Base-by-base conservation (phyloP, 2,113 vertebrate genomes). In the Motacilla tschutschensis region DNA sequence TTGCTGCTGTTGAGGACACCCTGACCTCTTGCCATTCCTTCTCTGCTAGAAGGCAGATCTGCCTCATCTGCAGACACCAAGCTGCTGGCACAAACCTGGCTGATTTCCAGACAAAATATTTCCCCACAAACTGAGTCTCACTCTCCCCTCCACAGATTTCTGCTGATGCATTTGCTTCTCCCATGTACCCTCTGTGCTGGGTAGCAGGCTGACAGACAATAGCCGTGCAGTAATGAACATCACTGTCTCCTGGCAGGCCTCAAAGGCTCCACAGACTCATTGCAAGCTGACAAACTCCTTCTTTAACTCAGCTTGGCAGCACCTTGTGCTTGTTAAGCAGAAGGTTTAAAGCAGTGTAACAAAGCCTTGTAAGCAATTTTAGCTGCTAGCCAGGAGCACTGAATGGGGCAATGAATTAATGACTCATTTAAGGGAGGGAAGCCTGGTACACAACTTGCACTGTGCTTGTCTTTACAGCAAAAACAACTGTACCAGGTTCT, bases 251-350 rank as follows among this genome's bases (percentile, higher is more conserved):
- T 64, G 65, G n/a, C 17, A 33, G 15, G 12, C 46, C 55, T 35
- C 69, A 38, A 67, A 83, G 67, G 44, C 14, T 77, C 62, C 20
- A 15, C 5, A 43, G 50, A 14, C 44, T 46, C 15, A 5, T 13
- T 58, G 40, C 7, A 6, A 87, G 73, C 55, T 55, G 71, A 57
- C 53, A 74, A 31, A 71, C 26, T 53, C 50, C n/a, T 75, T 62
- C 17, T 79, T 57, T 60, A 57, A 35, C 19, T 64, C 43, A 75
- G 43, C n/a, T 73, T 76, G 55, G 69, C 73, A 85, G 83, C 25
- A 59, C 35, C 46, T 26, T 38, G 7, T 66, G 64, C 53, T 87
- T 82, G 51, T 60, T n/a, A 75, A 87, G 77, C 72, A 89, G 48
- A 64, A 83, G 29, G 38, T 66, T 92, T 64, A 54, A 75, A 83